phyloP scores from a whole-genome alignment of 1,140 invertebrate species.

The Brachionus asplanchnoidis region DNA sequence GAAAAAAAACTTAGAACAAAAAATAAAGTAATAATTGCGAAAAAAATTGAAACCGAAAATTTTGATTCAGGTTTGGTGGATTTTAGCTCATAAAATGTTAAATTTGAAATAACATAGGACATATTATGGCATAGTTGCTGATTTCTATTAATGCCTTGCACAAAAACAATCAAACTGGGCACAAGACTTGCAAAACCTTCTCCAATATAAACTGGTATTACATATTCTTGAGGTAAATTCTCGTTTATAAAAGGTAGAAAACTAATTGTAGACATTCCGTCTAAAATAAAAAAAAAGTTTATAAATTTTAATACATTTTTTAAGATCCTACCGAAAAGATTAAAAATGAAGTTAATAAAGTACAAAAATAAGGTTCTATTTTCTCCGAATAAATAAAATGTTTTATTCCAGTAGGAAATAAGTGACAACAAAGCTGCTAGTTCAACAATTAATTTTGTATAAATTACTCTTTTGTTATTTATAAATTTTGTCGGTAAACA shows the following conservation, averaged over 20 bases:
- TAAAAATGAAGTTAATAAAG: not conserved
- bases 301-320: not conserved
- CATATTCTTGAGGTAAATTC: conserved; percentile 66
- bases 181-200: conserved; percentile 50
- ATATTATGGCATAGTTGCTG: not conserved
- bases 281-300: not conserved
- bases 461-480: not conserved
- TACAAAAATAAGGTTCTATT: not conserved
- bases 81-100: not conserved
- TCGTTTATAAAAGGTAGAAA: conserved; percentile 27
- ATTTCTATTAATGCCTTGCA: conserved; percentile 4
- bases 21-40: conserved; percentile 1
- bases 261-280: conserved; percentile 27
- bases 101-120: not conserved
- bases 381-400: not conserved
- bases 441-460: not conserved
- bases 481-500: not conserved
- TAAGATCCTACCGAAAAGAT: not conserved
- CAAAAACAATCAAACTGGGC: conserved; percentile 28
- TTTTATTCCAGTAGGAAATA: conserved; percentile 30
- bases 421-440: not conserved
- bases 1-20: not conserved
- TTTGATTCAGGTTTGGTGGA: not conserved
- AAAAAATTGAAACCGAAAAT: conserved; percentile 34
- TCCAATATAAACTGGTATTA: conserved; percentile 66